Evolutionary conservation across 2,113 vertebrate genomes (phyloP).

Genomic region (Dipodomys ordii): DNA sequence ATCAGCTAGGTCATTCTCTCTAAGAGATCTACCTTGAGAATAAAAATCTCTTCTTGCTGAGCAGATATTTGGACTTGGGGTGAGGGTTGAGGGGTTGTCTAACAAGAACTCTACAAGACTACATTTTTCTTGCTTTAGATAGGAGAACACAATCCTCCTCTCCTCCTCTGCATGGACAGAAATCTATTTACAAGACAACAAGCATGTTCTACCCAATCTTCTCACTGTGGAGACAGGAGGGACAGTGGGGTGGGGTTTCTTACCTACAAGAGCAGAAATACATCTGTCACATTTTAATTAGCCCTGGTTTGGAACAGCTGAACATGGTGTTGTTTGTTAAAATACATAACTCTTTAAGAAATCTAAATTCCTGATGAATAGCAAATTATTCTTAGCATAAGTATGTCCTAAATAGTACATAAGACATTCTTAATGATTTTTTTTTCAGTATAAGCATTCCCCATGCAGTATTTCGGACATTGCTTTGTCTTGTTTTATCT

Average conservation of each 20-base stretch:
- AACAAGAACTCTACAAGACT: background rate
- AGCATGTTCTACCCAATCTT: background rate
- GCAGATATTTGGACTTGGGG: background rate
- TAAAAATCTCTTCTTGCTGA: background rate
- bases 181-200: too few relatives aligned
- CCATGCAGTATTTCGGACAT: background rate
- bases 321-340: background rate
- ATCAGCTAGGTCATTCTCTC: background rate
- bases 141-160: background rate
- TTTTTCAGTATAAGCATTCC: background rate
- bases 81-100: too few relatives aligned
- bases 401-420: background rate
- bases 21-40: background rate
- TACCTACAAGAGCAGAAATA: too few relatives aligned
- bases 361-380: constrained; percentile 10
- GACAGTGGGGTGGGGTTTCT: background rate
- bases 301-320: background rate
- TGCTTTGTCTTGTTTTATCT: too few relatives aligned
- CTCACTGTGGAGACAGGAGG: too few relatives aligned
- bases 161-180: background rate
- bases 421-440: background rate
- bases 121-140: background rate
- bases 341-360: background rate
- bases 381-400: background rate
- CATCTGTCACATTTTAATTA: background rate